Base-by-base conservation (phyloP, 2,797 vertebrate genomes). In the Tympanoctomys barrerae region DNA sequence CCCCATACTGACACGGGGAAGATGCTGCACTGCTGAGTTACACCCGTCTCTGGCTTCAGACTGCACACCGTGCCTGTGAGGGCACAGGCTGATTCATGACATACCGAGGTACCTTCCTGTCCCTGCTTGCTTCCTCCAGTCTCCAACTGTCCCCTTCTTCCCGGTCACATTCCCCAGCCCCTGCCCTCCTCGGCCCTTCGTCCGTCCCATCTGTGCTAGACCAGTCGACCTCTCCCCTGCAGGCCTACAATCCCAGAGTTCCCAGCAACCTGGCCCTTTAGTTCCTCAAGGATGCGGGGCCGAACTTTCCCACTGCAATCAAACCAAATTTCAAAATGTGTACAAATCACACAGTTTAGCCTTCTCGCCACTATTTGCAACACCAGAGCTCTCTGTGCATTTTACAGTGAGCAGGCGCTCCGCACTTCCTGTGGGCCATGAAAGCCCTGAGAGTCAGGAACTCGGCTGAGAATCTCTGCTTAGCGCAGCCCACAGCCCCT, bases 301-400 rank as follows among this genome's bases (percentile, higher is more conserved):
- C 68, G 9, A 77, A 52, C n/a, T 75, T 66, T 59, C 80, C 54
- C 77, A 93, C 52, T 77, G 77, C 33, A 28, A 9, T 68, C 57
- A 86, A 83, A 95, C 68, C 16, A 8, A 26, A 89, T 91, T 81
- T 87, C n/a, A 91, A 83, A 80, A 39, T 26, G 9, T 28, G 57
- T 57, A 81, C 87, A 87, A 24, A 42, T 52, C 71, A 52, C 61
- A n/a, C 12, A 79, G 3, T 57, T 54, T 59, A 28, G 31, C n/a
- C 24, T 70, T 82, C 78, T 80, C 87, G 46, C 57, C 68, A 39
- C 49, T 82, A 8, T 68, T 85, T 49, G 66, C 42, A 64, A 79
- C 57, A 75, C 68, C 33, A 79, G 49, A 92, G 49, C 26, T 24
- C 46, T 86, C 42, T 24, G 80, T 77, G 71, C 59, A 36, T 79